Conservation (phyloP, 2,888 invertebrate species). For the Cremastinae sp. region DNA sequence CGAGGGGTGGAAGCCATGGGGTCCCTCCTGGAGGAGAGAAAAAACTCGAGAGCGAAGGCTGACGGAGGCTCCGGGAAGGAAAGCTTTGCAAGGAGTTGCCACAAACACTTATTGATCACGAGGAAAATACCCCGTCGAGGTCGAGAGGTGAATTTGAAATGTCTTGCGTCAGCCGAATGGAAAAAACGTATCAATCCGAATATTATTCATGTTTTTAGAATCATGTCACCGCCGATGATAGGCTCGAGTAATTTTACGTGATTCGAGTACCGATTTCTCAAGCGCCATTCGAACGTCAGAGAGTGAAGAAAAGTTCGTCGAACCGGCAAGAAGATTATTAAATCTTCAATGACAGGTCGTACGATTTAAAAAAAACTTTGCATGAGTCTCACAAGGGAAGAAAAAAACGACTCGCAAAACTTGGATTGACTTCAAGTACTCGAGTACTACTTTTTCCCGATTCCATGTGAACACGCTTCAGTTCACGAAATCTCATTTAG, state of each 20-base stretch:
- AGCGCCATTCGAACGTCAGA: too few relatives aligned
- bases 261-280: background rate
- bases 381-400: too few relatives aligned
- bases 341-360: too few relatives aligned
- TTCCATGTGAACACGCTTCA: too few relatives aligned
- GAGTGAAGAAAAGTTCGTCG: too few relatives aligned
- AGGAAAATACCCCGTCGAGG: conserved; percentile 29
- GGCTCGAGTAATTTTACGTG: conserved; percentile 8
- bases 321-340: too few relatives aligned
- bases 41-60: background rate
- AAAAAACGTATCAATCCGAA: conserved; percentile 36
- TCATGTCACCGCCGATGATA: background rate
- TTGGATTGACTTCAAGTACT: too few relatives aligned
- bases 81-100: conserved; percentile 44
- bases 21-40: background rate
- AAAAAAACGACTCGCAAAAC: too few relatives aligned
- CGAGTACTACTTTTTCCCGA: too few relatives aligned
- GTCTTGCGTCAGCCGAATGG: conserved; percentile 6
- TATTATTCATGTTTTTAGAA: conserved; percentile 19
- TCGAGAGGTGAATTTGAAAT: conserved; percentile 44
- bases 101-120: conserved; percentile 43
- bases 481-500: too few relatives aligned
- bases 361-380: too few relatives aligned
- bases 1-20: conserved; percentile 1
- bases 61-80: conserved; percentile 1